A percentile compares a stretch with the other conserved stretches of the same genome.
These are phyloP conservation scores for Trichopria drosophilae DNA, from an alignment of 2,888 invertebrate species.

Conservation along the genomic window DNA sequence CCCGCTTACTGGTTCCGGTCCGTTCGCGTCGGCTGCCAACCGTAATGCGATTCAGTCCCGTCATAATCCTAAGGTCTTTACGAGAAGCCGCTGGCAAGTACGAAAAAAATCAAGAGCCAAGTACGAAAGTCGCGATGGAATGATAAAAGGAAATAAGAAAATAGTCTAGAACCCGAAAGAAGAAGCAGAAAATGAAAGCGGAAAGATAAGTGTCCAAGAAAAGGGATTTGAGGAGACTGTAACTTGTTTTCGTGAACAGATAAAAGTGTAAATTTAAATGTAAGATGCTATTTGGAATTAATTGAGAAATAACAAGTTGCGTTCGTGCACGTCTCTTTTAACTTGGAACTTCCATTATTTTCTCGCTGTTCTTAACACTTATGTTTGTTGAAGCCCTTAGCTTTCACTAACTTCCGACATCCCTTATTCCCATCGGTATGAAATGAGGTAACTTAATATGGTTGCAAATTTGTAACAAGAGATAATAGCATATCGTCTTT, in stretches of 20 bases:
- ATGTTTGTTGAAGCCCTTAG: no score
- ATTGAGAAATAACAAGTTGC: slow-evolving; percentile 55
- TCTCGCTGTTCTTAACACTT: no score
- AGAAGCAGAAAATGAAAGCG: slow-evolving; percentile 36
- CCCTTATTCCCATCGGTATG: no score
- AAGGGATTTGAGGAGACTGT: slow-evolving; percentile 32
- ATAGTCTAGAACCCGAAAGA: slow-evolving; percentile 21
- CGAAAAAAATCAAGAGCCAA: slow-evolving; percentile 30
- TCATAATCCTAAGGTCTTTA: slow-evolving; percentile 51
- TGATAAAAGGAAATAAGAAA: slow-evolving; percentile 19
- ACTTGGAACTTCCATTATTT: no score
- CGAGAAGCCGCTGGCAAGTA: slow-evolving; percentile 42
- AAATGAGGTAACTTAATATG: no score
- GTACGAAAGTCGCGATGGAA: slow-evolving; percentile 15
- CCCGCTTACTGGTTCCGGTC: slow-evolving; percentile 48
- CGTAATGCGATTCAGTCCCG: slow-evolving; percentile 51
- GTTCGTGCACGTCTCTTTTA: slow-evolving; percentile 40
- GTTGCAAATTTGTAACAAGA: no score
- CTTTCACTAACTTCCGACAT: no score
- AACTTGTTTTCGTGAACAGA: slow-evolving; percentile 52
- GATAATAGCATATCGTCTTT: no score
- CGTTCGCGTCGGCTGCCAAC: slow-evolving; percentile 43
- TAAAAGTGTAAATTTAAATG: slow-evolving; percentile 58
- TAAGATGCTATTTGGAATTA: slow-evolving; percentile 56
- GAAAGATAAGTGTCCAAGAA: no score